These are phyloP conservation scores for Porphyrio hochstetteri DNA, from an alignment of 2,113 vertebrate genomes.

Conservation along the genomic window DNA sequence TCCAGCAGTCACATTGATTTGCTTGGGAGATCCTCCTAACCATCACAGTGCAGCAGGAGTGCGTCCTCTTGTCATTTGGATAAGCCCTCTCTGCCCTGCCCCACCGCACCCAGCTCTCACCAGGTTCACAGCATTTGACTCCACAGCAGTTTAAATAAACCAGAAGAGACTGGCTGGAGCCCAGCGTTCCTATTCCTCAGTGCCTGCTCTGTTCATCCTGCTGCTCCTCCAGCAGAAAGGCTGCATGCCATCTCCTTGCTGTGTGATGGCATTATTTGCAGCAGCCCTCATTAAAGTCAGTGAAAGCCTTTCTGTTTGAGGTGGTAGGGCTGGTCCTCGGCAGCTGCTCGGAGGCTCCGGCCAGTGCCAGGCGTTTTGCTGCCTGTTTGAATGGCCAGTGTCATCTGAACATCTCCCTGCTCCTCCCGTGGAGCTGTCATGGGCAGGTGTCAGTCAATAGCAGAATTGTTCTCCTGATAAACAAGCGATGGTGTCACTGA, in stretches of 20 bases:
- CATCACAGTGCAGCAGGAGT: neutral
- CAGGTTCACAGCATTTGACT: neutral
- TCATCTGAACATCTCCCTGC: neutral
- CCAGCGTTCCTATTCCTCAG: neutral
- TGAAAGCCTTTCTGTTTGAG: conserved; percentile 66
- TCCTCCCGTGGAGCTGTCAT: neutral
- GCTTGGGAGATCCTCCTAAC: neutral
- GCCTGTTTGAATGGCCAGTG: conserved; percentile 9
- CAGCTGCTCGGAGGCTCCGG: conserved; percentile 42
- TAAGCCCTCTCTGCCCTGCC: neutral
- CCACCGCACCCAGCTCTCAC: neutral
- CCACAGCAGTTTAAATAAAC: neutral
- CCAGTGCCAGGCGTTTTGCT: conserved; percentile 46
- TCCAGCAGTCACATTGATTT: neutral
- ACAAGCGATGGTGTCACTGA: conserved; percentile 10
- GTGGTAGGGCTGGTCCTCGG: neutral
- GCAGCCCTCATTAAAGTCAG: neutral
- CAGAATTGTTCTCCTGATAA: conserved; percentile 53
- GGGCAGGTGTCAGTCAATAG: conserved; percentile 53
- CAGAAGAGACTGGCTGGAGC: neutral
- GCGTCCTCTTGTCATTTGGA: neutral
- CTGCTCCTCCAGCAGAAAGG: neutral
- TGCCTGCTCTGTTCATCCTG: neutral
- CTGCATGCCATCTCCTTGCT: neutral
- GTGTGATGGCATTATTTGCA: conserved; percentile 41